Base-by-base conservation (phyloP, 2,888 invertebrate genomes). In the Anaspis maculata region DNA sequence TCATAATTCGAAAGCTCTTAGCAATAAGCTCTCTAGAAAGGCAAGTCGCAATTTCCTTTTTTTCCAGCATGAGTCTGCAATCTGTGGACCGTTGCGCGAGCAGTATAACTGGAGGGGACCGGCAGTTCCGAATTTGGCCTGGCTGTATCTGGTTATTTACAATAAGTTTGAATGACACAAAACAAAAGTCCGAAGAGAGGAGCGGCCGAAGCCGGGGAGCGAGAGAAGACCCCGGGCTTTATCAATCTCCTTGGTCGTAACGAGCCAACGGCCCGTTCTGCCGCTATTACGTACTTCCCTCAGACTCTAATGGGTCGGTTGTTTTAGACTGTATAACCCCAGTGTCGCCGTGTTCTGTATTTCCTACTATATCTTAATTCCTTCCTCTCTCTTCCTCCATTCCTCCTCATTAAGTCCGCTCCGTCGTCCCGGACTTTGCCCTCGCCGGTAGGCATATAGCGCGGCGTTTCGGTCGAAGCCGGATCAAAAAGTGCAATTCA, bases 291-390 rank as follows among this genome's bases (percentile, higher is more conserved):
- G 42, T 46, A 42, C 42, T 38, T 46, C 46, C 47, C 43, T 42
- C 39, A n/a, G 34, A 44, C 42, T 49, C 46, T 51, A 52, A 52
- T 51, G 49, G 52, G 46, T 47, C 42, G 45, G 52, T 49, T 54
- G 52, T 54, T 54, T 56, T 46, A 48, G 45, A 35, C 43, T 52
- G 46, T 55, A n/a, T n/a, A 49, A 50, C 54, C 51, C 51, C 45
- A 44, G 51, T 54, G 56, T 54, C 51, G 46, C 49, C 47, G 43
- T 49, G 49, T 52, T 55, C 45, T 46, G 49, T 56, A 54, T 56
- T 54, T 54, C 52, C 54, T 51, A 51, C 46, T 56, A 56, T 57
- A 57, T 59, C 55, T 57, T 57, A 58, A 59, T 58, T 57, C 48
- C 54, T 54, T 55, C 51, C 55, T n/a, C n/a, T 49, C 50, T 53